These are phyloP conservation scores for Pardalotus punctatus DNA, from an alignment of 2,113 vertebrate genomes.

Conservation along the genomic window DNA sequence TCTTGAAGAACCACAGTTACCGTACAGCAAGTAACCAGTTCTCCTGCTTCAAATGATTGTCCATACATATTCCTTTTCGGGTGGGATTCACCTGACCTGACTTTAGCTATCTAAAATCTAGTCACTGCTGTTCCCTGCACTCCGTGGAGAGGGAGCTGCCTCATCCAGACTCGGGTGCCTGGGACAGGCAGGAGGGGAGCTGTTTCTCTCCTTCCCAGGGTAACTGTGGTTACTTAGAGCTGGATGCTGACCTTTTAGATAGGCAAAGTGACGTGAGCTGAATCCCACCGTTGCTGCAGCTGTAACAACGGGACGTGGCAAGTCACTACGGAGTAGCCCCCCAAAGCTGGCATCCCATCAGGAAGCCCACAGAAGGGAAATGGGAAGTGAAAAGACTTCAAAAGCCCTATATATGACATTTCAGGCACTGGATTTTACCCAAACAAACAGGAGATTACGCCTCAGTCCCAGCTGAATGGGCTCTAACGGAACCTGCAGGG, in stretches of 20 bases:
- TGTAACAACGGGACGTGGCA: not conserved
- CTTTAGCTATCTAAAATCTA: slow-evolving; percentile 44
- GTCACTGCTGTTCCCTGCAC: not conserved
- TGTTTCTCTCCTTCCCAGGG: not conserved
- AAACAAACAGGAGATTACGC: not conserved
- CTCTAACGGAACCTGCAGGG: not conserved
- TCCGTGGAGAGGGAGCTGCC: not conserved
- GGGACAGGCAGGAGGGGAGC: not conserved
- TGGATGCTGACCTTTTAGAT: slow-evolving; percentile 15
- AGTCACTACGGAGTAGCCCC: not conserved
- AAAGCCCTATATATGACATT: not conserved
- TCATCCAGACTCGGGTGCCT: not conserved
- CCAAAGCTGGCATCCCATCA: not conserved
- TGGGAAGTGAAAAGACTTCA: not conserved
- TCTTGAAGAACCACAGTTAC: slow-evolving; percentile 67
- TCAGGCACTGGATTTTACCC: not conserved
- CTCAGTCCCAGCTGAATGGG: not conserved
- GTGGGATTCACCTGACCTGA: slow-evolving; percentile 60
- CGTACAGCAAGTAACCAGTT: slow-evolving; percentile 52
- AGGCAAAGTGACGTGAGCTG: slow-evolving; percentile 52
- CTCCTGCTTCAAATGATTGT: slow-evolving; percentile 66
- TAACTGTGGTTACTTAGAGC: not conserved
- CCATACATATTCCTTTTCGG: slow-evolving; percentile 60
- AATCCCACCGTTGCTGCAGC: slow-evolving; percentile 47
- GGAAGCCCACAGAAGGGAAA: slow-evolving; percentile 34